Base-by-base conservation (phyloP, 1,140 invertebrate genomes). In the Apis cerana region DNA sequence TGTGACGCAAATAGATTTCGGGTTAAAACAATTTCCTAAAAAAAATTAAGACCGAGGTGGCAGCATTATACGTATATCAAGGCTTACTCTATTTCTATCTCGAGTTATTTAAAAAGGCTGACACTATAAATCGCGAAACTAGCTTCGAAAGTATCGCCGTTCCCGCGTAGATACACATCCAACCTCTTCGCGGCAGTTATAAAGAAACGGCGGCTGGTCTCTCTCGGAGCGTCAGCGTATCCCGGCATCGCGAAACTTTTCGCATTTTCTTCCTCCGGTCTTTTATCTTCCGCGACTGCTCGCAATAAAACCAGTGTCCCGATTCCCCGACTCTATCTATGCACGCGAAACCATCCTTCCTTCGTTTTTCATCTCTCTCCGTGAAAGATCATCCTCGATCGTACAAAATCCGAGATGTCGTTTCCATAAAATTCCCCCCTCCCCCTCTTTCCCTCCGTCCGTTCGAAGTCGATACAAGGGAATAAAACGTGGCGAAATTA, bases 221-320 rank as follows among this genome's bases (percentile, higher is more conserved):
- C 68, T 65, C 72, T 21, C 58, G 50, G 4, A 33, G 11, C 48
- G 48, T 58, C 67, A 33, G 33, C 27, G 27, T 64, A 50, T 65
- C 75, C 33, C 85, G n/a, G n/a, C n/a, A n/a, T n/a, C n/a, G n/a
- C n/a, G 52, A 79, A 88, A 88, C 85, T 88, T 88, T 88, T 79
- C 85, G 56, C 85, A 87, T 85, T 87, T 87, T 59, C 84, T 68
- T 74, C 65, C 10, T 43, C 15, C 27, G 23, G 10, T 75, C 68
- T 50, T 88, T 87, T 85, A 87, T 82, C 85, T 85, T 75, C 17
- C 48, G 69, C 59, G 69, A 68, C 78, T 78, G 74, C 50, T 74
- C 59, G 85, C 81, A 77, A 84, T 87, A 87, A 87, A 87, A 86
- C 61, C 75, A 23, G 54, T 43, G 84, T 50, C 64, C 65, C 62